phyloP scores from a whole-genome alignment of 2,888 invertebrate species.

The Mycalesis mineus region DNA sequence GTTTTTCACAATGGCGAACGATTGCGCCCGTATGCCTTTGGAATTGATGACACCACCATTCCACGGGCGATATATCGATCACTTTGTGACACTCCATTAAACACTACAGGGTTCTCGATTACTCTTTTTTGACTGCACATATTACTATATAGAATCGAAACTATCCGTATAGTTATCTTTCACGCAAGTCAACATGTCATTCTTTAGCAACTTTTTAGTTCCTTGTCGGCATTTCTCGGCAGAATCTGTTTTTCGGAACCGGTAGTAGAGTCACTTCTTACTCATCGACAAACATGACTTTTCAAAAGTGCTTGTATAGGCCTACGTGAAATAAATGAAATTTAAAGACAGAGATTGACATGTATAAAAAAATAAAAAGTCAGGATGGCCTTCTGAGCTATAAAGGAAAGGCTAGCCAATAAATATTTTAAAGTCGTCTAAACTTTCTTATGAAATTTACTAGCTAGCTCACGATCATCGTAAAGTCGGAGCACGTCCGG shows the following conservation, averaged over 20 bases:
- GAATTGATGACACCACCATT: slow-evolving; percentile 61
- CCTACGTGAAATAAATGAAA: no score
- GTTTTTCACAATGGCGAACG: slow-evolving; percentile 44
- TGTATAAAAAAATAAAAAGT: no score
- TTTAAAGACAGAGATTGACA: no score
- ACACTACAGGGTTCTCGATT: slow-evolving; percentile 29
- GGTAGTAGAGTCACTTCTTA: no score
- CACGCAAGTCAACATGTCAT: no score
- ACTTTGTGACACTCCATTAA: slow-evolving; percentile 32
- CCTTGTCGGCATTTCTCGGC: no score
- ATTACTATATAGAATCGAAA: not conserved
- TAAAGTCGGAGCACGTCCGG: slow-evolving; percentile 45
- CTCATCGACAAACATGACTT: no score
- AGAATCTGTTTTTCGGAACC: no score
- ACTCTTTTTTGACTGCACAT: not conserved
- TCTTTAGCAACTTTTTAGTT: no score
- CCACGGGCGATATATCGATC: slow-evolving; percentile 53
- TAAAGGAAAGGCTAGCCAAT: not conserved
- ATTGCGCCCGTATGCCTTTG: slow-evolving; percentile 42
- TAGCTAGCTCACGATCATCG: slow-evolving; percentile 42
- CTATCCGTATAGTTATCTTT: no score
- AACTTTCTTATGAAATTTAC: slow-evolving; percentile 40
- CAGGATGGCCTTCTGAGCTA: no score
- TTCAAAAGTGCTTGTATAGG: no score
- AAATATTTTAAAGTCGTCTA: slow-evolving; percentile 26